phyloP scores from a whole-genome alignment of 53 echinoderm and acorn worm genomes.

The Hippasteria phrygiana region DNA sequence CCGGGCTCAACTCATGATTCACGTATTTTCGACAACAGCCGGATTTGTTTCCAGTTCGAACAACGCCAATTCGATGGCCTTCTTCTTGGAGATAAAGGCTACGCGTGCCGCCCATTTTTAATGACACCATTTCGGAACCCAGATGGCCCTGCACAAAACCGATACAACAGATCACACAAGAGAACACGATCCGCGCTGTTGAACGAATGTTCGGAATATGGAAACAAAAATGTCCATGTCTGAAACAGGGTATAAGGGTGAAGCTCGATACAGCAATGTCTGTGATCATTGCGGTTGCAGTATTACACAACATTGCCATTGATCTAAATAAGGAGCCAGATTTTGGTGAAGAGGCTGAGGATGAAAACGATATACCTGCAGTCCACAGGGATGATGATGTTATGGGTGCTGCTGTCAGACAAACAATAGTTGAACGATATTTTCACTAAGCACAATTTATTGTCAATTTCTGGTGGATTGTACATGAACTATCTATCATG shows the following conservation, averaged over 20 bases:
- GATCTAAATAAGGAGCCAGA: slow-evolving; percentile 24
- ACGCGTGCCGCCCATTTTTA: slow-evolving; percentile 13
- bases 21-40: slow-evolving; percentile 25
- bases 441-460: slow-evolving; percentile 19
- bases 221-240: slow-evolving; percentile 34
- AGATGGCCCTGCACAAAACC: neutral
- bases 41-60: neutral
- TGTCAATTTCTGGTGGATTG: slow-evolving; percentile 20
- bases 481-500: slow-evolving; percentile 11
- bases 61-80: slow-evolving; percentile 1
- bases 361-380: slow-evolving; percentile 32
- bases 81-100: slow-evolving; percentile 36
- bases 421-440: slow-evolving; percentile 23
- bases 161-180: slow-evolving; percentile 22
- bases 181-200: slow-evolving; percentile 6
- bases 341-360: slow-evolving; percentile 16
- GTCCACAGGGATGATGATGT: slow-evolving; percentile 20
- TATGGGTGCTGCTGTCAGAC: slow-evolving; percentile 24
- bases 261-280: slow-evolving; percentile 1
- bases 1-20: slow-evolving; percentile 41
- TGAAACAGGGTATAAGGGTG: slow-evolving; percentile 22
- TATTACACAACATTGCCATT: slow-evolving; percentile 47
- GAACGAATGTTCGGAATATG: slow-evolving; percentile 40
- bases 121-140: neutral
- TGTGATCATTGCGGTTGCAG: slow-evolving; percentile 25